phyloP scores from a whole-genome alignment of 2,113 vertebrate genomes.

The Strix uralensis region DNA sequence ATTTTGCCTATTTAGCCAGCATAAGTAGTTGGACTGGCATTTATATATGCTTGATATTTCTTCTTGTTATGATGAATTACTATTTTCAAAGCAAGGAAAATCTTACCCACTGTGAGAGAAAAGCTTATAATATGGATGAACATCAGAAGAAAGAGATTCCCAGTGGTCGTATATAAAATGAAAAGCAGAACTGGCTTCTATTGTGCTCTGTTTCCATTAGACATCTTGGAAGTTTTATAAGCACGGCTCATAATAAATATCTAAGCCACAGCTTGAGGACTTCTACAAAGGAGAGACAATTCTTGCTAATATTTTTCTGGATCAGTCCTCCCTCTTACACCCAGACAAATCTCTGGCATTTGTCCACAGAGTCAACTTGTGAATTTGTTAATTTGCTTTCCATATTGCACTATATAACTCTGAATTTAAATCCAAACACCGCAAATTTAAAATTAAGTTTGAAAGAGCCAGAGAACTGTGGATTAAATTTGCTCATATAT shows the following conservation, averaged over 20 bases:
- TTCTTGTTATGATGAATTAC: constrained; percentile 21
- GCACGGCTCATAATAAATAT: constrained; percentile 40
- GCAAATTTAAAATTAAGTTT: background rate
- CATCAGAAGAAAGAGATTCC: constrained; percentile 60
- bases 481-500: background rate
- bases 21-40: background rate
- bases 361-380: background rate
- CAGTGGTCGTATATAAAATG: constrained; percentile 56
- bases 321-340: background rate
- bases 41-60: background rate
- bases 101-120: constrained; percentile 45
- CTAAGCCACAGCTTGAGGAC: constrained; percentile 13
- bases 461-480: background rate
- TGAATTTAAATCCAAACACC: background rate
- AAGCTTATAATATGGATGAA: constrained; percentile 56
- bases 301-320: constrained; percentile 30
- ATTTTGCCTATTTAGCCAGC: background rate
- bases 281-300: constrained; percentile 13
- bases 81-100: constrained; percentile 51
- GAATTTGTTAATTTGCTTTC: constrained; percentile 56
- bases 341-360: constrained; percentile 13
- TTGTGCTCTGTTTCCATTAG: constrained; percentile 57
- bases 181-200: constrained; percentile 62
- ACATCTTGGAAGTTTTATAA: constrained; percentile 56
- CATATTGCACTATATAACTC: background rate